Evolutionary conservation across 2,888 invertebrate species (phyloP), one percentile per base, ranked within the genome.

Genomic region (Ptilodon capucinus): DNA sequence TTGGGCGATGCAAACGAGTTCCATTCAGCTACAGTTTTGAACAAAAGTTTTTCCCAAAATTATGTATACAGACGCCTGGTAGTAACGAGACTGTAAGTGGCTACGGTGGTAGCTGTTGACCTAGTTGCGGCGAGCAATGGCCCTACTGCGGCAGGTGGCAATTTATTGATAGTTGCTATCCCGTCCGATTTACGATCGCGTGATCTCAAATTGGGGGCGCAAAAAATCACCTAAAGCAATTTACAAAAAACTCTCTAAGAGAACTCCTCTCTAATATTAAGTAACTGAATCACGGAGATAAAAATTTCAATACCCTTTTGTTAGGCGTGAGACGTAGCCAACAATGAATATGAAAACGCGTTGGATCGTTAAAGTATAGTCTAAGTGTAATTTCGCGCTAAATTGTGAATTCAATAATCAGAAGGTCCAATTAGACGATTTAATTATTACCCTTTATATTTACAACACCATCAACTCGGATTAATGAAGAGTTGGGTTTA

Each of bases 331-430:
- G 44, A 52, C 32, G 49, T 46, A 43, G 52, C 58, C 48, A 52
- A 57, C 74, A 66, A 78, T 78, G 79, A 79, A 82, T 80, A 77
- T 61, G 71, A 69, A 73, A 81, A 60, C 70, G 65, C 44, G 64
- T 45, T 47, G 59, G 68, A 59, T 73, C 74, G 73, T 79, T 73
- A 74, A 71, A 64, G 59, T 66, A 65, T 61, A 54, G 55, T 52
- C 58, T 60, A 74, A 80, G 79, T 78, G 75, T 69, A 60, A 64
- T 72, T 66, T 61, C 62, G 54, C 48, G 58, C 60, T 75, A 60
- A 66, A 74, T 73, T 69, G 71, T 69, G 54, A 60, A 76, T 63
- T 61, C 57, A 52, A 58, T 58, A 55, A 60, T 47, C 40, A 45
- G 32, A 47, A 36, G 40, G 34, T 34, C 45, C 43, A 54, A 54